phyloP scores from a whole-genome alignment of 2,888 invertebrate genomes.

The Caenorhabditis parvicauda region DNA sequence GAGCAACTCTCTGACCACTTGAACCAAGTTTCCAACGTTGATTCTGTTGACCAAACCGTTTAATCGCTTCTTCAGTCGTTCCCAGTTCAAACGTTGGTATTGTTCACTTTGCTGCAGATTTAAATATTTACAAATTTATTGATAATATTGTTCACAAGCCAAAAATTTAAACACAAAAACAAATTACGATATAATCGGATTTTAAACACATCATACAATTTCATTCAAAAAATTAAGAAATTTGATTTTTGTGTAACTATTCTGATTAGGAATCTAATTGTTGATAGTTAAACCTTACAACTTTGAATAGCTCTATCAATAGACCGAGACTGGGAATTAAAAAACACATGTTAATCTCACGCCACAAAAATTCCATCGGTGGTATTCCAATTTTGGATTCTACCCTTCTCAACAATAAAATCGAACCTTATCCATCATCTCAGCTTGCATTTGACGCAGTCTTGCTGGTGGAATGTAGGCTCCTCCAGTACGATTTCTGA shows the following conservation, averaged over 20 bases:
- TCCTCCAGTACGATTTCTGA: constrained; percentile 54
- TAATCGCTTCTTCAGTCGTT: constrained; percentile 94
- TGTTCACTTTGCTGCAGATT: constrained; percentile 75
- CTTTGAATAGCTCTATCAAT: too few relatives aligned
- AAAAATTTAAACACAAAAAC: not conserved
- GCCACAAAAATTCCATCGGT: too few relatives aligned
- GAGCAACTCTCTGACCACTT: constrained; percentile 84
- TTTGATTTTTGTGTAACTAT: too few relatives aligned
- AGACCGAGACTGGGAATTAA: not conserved
- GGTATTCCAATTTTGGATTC: not conserved
- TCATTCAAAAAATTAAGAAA: not conserved
- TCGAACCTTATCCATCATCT: constrained; percentile 81
- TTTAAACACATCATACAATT: not conserved
- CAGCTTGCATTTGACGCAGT: constrained; percentile 87
- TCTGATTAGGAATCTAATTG: too few relatives aligned
- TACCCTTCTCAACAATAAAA: not conserved
- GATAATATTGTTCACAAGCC: not conserved
- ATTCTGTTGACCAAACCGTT: constrained; percentile 94
- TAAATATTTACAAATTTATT: too few relatives aligned
- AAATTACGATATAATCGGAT: too few relatives aligned
- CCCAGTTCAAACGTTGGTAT: constrained; percentile 96
- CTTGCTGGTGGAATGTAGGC: constrained; percentile 98
- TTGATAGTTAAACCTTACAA: too few relatives aligned
- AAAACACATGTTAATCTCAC: not conserved
- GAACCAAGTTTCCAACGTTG: constrained; percentile 83